Evolutionary conservation across 64 coral and sea anemone genomes (phyloP).

Genomic region (Anthopleura sola): DNA sequence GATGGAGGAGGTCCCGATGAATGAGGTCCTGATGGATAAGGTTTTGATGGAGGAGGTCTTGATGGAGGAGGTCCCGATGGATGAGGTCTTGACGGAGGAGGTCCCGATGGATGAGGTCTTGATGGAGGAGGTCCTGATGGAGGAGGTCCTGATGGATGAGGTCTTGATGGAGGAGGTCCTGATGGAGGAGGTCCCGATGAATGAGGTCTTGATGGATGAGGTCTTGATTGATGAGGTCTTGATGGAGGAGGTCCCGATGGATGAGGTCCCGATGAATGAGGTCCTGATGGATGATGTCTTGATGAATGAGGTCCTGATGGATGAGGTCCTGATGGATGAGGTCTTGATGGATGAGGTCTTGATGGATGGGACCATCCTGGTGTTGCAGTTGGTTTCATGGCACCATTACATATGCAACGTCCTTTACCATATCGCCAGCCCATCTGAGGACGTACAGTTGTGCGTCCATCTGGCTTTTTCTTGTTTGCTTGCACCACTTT

Average conservation of each 20-base stretch:
- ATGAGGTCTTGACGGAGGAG: not conserved
- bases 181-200: not conserved
- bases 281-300: too few relatives aligned
- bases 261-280: not conserved
- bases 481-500: too few relatives aligned
- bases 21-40: not conserved
- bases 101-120: not conserved
- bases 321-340: not conserved
- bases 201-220: too few relatives aligned
- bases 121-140: too few relatives aligned
- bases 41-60: not conserved
- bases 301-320: not conserved
- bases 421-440: not conserved
- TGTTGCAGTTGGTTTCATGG: too few relatives aligned
- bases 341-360: not conserved
- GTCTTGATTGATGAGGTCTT: not conserved
- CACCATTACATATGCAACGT: not conserved
- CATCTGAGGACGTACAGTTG: not conserved
- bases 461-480: not conserved
- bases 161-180: not conserved
- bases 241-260: not conserved
- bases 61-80: too few relatives aligned
- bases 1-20: not conserved
- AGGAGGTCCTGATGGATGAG: too few relatives aligned
- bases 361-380: too few relatives aligned